These are phyloP conservation scores for Alentia gelatinosa DNA, from an alignment of 2,888 invertebrate genomes.

Conservation along the genomic window DNA sequence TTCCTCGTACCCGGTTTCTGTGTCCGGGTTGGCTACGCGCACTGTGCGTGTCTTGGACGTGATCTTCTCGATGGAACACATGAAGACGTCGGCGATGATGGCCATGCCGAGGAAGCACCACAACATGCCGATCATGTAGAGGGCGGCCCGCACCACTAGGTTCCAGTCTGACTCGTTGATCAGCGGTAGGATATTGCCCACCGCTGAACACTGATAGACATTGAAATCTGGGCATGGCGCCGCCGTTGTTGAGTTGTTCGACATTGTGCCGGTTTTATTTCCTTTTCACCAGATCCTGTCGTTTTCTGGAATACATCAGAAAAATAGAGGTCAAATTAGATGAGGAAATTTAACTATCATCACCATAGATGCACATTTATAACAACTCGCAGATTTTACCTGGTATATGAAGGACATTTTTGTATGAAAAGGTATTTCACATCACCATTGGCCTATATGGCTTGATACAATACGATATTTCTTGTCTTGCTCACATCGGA, in stretches of 20 bases:
- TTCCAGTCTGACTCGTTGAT: slow-evolving; percentile 82
- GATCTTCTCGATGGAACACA: slow-evolving; percentile 84
- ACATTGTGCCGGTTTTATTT: neutral
- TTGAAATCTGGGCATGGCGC: slow-evolving; percentile 2
- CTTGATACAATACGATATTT: too few species aligned
- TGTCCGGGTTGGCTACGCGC: slow-evolving; percentile 70
- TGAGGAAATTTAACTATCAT: neutral
- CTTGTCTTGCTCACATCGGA: too few species aligned
- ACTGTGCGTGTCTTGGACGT: slow-evolving; percentile 82
- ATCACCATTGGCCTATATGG: too few species aligned
- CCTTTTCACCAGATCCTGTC: neutral
- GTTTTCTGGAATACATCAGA: neutral
- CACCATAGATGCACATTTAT: neutral
- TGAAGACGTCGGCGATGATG: slow-evolving; percentile 84
- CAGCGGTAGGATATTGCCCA: slow-evolving; percentile 81
- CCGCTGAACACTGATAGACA: slow-evolving; percentile 71
- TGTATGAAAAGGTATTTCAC: neutral
- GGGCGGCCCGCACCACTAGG: slow-evolving; percentile 76
- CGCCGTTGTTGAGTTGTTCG: neutral
- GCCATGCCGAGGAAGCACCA: slow-evolving; percentile 84
- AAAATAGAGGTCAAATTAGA: neutral
- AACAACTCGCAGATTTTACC: neutral
- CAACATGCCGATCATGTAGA: slow-evolving; percentile 82
- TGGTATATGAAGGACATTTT: neutral
- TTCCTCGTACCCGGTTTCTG: slow-evolving; percentile 74